These are phyloP conservation scores for Beroe ovata DNA, from an alignment of 37 sponge, comb jelly and placozoan species.

Conservation along the genomic window DNA sequence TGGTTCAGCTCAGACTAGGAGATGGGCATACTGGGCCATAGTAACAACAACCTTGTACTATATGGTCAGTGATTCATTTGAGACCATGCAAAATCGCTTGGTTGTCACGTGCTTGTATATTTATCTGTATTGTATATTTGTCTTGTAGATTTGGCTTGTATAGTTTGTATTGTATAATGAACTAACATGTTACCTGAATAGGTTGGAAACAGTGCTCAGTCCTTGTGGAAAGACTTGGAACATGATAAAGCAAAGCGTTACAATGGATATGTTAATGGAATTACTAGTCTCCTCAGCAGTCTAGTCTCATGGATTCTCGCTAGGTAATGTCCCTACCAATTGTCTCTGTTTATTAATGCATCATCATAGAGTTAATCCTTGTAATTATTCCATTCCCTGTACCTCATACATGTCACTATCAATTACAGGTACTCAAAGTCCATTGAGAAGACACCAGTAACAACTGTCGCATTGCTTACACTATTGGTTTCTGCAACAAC, in stretches of 20 bases:
- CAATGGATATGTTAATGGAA: slow-evolving; percentile 66
- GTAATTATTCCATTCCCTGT: neutral
- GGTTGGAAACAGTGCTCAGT: slow-evolving; percentile 54
- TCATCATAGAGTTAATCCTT: neutral
- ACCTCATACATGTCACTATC: neutral
- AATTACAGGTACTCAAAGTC: slow-evolving; percentile 41
- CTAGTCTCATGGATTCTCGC: slow-evolving; percentile 22
- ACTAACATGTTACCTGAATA: too few species aligned
- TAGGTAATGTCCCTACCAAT: neutral
- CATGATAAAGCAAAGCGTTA: neutral
- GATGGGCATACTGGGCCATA: slow-evolving; percentile 60
- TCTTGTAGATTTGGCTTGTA: too few species aligned
- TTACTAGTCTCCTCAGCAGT: neutral
- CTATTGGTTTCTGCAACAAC: slow-evolving; percentile 6
- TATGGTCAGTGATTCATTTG: slow-evolving; percentile 42
- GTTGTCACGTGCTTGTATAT: too few species aligned
- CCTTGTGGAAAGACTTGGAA: slow-evolving; percentile 51
- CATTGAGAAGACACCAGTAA: neutral
- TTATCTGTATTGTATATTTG: too few species aligned
- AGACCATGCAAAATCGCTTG: too few species aligned
- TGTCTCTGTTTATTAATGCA: neutral
- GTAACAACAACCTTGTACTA: slow-evolving; percentile 1
- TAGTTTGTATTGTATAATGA: too few species aligned
- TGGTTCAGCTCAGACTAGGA: slow-evolving; percentile 11
- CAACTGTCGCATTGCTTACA: neutral